phyloP scores from a whole-genome alignment of 2,888 invertebrate species.

The Lathronympha strigana region DNA sequence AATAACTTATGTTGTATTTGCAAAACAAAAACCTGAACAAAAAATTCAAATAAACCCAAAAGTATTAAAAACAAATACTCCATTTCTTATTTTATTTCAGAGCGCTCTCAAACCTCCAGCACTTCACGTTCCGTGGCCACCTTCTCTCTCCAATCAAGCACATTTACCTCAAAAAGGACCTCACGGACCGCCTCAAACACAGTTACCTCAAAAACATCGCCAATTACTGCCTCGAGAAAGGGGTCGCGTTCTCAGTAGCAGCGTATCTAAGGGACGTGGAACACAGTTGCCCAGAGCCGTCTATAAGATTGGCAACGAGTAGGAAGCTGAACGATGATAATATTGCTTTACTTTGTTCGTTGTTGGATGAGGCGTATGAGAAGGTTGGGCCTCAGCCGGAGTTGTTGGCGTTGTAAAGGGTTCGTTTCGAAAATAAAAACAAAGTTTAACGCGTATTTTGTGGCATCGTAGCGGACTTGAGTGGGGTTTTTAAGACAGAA shows the following conservation, averaged over 20 bases:
- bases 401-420: constrained; percentile 50
- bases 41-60: background rate
- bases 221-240: constrained; percentile 86
- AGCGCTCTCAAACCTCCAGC: constrained; percentile 70
- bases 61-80: background rate
- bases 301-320: constrained; percentile 89
- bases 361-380: constrained; percentile 75
- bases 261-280: constrained; percentile 88
- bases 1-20: too few species aligned
- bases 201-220: constrained; percentile 86
- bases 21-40: too few species aligned
- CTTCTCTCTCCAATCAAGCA: constrained; percentile 90
- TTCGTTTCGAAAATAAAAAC: background rate
- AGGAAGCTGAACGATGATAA: constrained; percentile 85
- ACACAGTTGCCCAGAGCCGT: constrained; percentile 86
- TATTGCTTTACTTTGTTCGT: constrained; percentile 72
- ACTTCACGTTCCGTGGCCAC: constrained; percentile 84
- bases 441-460: background rate
- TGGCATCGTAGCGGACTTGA: too few species aligned
- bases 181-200: constrained; percentile 74
- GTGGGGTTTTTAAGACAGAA: too few species aligned
- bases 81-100: constrained; percentile 53
- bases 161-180: constrained; percentile 85
- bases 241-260: constrained; percentile 88
- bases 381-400: constrained; percentile 68